These are phyloP conservation scores for Hirundo rustica DNA, from an alignment of 2,797 vertebrate species.

Conservation along the genomic window DNA sequence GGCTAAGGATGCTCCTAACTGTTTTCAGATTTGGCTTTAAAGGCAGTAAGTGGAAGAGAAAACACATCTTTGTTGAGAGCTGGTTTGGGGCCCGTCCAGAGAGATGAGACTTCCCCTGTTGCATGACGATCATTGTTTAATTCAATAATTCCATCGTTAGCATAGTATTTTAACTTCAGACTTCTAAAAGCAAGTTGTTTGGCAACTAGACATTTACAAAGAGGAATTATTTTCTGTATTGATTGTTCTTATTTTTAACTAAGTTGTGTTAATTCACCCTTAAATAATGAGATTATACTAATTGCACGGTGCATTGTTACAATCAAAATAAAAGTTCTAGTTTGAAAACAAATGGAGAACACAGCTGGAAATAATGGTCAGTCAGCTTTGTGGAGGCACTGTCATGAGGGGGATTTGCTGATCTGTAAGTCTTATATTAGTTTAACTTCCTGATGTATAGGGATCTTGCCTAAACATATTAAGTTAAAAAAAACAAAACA, in stretches of 20 bases:
- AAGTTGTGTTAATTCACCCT: background rate
- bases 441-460: background rate
- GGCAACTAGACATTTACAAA: background rate
- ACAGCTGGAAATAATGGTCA: background rate
- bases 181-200: background rate
- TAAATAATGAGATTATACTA: background rate
- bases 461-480: background rate
- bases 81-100: background rate
- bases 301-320: background rate
- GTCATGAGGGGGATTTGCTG: background rate
- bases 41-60: background rate
- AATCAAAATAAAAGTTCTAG: background rate
- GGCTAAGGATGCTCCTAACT: background rate
- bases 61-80: background rate
- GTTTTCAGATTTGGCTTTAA: background rate
- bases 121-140: background rate
- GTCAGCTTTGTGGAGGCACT: background rate
- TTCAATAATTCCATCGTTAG: background rate
- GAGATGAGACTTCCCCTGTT: background rate
- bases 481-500: background rate
- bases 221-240: background rate
- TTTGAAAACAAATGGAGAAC: background rate
- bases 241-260: background rate
- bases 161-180: background rate
- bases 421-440: background rate